Evolutionary conservation across 2,888 invertebrate species (phyloP).

Genomic region (Temnothorax rugatulus): DNA sequence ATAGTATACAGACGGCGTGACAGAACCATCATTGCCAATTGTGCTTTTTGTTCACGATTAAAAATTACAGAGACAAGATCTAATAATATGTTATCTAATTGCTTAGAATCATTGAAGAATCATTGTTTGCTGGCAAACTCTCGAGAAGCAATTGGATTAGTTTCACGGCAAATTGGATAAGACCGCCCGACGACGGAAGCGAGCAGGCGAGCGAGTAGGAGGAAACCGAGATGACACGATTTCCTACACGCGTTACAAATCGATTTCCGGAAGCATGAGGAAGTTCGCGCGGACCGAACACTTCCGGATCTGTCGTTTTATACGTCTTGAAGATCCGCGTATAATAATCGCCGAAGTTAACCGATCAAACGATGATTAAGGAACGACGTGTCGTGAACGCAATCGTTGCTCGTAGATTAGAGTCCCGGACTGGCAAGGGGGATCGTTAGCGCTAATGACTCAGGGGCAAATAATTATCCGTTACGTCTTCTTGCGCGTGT

Average conservation of each 20-base stretch:
- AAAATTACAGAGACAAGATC: neutral
- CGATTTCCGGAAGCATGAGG: constrained; percentile 16
- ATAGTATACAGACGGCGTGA: neutral
- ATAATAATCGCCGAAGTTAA: constrained; percentile 42
- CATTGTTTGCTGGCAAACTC: constrained; percentile 4
- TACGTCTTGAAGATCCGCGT: neutral
- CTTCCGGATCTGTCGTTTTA: constrained; percentile 9
- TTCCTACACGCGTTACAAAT: constrained; percentile 43
- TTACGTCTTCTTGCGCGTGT: constrained; percentile 49
- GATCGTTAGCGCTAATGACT: constrained; percentile 65
- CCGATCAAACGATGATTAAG: constrained; percentile 50
- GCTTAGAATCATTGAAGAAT: constrained; percentile 21
- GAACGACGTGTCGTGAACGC: constrained; percentile 34
- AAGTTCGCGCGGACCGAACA: constrained; percentile 26
- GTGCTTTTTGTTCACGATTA: neutral
- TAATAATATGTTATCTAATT: constrained; percentile 25
- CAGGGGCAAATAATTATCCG: constrained; percentile 62
- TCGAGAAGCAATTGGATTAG: constrained; percentile 40
- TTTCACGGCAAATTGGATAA: constrained; percentile 53
- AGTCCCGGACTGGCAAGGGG: neutral
- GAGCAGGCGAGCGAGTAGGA: constrained; percentile 15
- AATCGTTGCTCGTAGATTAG: constrained; percentile 40
- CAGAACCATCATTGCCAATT: neutral
- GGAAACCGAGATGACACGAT: constrained; percentile 42
- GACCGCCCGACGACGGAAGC: constrained; percentile 41